Evolutionary conservation across 2,113 vertebrate genomes (phyloP), one percentile per base, ranked within the genome.

Genomic region (Syngnathoides biaculeatus): DNA sequence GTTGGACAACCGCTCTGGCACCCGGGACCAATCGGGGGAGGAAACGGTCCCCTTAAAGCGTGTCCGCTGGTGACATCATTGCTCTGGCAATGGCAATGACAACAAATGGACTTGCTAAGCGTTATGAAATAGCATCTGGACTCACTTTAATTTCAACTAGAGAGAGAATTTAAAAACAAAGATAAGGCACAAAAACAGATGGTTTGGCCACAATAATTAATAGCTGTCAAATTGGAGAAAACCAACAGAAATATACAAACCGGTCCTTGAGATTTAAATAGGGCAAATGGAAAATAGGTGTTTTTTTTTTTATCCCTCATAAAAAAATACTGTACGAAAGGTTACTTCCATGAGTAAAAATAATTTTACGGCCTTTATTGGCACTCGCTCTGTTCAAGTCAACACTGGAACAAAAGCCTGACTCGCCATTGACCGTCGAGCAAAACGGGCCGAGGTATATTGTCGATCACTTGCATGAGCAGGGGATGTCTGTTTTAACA

Each of bases 41-140:
- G 72, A 70, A 42, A 15, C 5, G 1, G 24, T 61, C 69, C 68
- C 69, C 67, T 63, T 55, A 55, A 53, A 65, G 67, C 68, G 59
- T 48, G 65, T 65, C 52, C 3, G 4, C 13, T 62, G 40, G 43
- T 80, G 82, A 85, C 65, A 68, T 84, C 64, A 80, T 69, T 13
- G 15, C 56, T 72, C 69, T 79, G 79, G 75, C 80, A 78, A 13
- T 0, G 10, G 26, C 43, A 59, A 63, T 65, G 67, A 81, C 77
- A 80, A 80, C 64, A 79, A 76, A 77, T 65, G 64, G 5, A 43
- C 40, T 53, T 5, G n/a, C 40, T 38, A 30, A 17, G 26, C 2
- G 24, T 74, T 73, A 69, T 22, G 22, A 65, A 75, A 64, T 13
- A 63, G 43, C 13, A 70, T 27, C 61, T 22, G 14, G 12, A 67